Conservation (phyloP, 2,797 vertebrate genomes). For the Sitta carolinensis region DNA sequence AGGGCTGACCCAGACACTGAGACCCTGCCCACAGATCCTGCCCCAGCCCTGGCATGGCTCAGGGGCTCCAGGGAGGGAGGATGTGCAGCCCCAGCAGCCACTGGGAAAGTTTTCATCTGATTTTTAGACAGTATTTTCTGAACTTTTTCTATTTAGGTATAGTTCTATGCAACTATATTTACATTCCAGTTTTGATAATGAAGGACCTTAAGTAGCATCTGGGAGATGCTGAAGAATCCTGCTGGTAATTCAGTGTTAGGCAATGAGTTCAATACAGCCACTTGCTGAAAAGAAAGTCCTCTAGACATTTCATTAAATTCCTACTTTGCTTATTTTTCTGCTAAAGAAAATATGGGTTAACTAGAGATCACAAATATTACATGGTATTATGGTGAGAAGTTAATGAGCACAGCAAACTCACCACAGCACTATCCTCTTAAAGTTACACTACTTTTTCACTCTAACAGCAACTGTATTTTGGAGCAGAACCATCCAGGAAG, state of each 20-base stretch:
- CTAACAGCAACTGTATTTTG: not conserved
- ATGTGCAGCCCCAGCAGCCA: not conserved
- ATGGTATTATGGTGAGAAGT: not conserved
- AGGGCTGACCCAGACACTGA: not conserved
- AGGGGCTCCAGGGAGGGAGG: not conserved
- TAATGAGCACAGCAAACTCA: not conserved
- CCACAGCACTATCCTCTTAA: not conserved
- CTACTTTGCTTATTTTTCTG: not conserved
- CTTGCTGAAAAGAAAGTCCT: not conserved
- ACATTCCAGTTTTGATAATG: not conserved
- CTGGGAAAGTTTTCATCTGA: not conserved
- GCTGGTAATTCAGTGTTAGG: not conserved
- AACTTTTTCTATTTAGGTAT: not conserved
- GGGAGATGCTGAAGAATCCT: not conserved
- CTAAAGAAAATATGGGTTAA: not conserved
- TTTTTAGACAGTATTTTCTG: not conserved
- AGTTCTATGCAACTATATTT: not conserved
- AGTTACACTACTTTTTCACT: accelerated
- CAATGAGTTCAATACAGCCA: not conserved
- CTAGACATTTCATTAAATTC: not conserved
- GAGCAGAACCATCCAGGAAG: not conserved
- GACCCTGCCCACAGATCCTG: no score
- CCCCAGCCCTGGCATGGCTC: accelerated
- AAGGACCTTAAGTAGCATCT: not conserved
- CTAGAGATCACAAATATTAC: not conserved